Percentiles rank a stretch among this genome's conserved stretches.
phyloP scores from a whole-genome alignment of 2,113 vertebrate species.

The Jaculus jaculus region DNA sequence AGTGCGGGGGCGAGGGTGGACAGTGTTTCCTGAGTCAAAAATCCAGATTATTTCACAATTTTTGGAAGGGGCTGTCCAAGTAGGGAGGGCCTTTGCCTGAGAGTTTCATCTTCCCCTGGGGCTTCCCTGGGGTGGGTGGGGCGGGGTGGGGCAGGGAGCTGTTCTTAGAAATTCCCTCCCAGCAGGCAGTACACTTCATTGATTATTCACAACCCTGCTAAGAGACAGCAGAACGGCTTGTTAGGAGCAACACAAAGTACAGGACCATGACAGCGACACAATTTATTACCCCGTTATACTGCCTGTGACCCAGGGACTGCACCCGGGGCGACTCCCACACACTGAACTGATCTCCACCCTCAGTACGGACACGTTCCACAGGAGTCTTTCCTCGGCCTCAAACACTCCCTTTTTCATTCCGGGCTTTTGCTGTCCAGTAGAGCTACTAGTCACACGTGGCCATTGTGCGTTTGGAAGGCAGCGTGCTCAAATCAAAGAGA shows the following conservation, averaged over 20 bases:
- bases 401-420: slow-evolving; percentile 15
- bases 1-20: neutral
- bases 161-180: neutral
- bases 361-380: neutral
- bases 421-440: neutral
- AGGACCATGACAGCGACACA: neutral
- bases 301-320: neutral
- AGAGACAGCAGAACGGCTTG: neutral
- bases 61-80: neutral
- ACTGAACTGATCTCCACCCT: too few relatives aligned
- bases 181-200: neutral
- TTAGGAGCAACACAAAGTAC: neutral
- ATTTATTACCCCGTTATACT: neutral
- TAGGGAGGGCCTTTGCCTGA: neutral
- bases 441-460: neutral
- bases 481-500: neutral
- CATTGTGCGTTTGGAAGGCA: neutral
- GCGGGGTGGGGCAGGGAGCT: neutral
- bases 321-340: too few relatives aligned
- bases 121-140: neutral
- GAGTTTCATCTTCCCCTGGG: neutral
- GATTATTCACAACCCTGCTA: neutral
- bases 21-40: neutral
- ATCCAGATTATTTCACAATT: neutral
- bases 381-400: neutral